Conservation (phyloP, 2,888 invertebrate genomes). For the Desoria tigrina region DNA sequence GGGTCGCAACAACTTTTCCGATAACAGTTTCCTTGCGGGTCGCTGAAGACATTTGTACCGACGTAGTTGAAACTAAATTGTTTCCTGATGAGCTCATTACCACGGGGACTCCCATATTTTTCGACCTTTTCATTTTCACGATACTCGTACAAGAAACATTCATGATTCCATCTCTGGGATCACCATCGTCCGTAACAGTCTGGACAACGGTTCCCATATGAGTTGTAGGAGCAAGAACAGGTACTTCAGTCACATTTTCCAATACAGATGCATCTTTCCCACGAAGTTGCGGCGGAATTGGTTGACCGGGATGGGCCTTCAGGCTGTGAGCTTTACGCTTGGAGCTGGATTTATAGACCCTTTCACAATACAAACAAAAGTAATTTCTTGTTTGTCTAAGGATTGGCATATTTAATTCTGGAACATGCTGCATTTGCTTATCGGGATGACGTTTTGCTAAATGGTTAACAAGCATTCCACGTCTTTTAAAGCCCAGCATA, state of each 20-base stretch:
- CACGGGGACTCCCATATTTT: constrained; percentile 23
- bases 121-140: not conserved
- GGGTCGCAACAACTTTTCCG: constrained; percentile 71
- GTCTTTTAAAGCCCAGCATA: constrained; percentile 73
- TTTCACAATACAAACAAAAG: constrained; percentile 79
- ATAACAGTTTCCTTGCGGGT: constrained; percentile 56
- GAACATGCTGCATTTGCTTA: constrained; percentile 67
- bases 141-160: constrained; percentile 21
- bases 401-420: constrained; percentile 75
- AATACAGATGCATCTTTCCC: constrained; percentile 20
- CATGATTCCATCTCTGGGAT: constrained; percentile 19
- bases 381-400: constrained; percentile 74
- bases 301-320: constrained; percentile 77
- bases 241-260: not conserved
- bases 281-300: constrained; percentile 46
- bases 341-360: constrained; percentile 78
- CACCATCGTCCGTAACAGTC: constrained; percentile 38
- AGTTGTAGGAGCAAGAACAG: constrained; percentile 17
- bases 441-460: constrained; percentile 74
- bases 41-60: constrained; percentile 21
- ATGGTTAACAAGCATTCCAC: constrained; percentile 82
- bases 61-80: constrained; percentile 32
- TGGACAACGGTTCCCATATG: constrained; percentile 36
- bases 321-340: constrained; percentile 80
- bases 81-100: constrained; percentile 22